A percentile compares a stretch with the other conserved stretches of the same genome.
Conservation (phyloP, 1,140 invertebrate genomes). For the Globodera rostochiensis region DNA sequence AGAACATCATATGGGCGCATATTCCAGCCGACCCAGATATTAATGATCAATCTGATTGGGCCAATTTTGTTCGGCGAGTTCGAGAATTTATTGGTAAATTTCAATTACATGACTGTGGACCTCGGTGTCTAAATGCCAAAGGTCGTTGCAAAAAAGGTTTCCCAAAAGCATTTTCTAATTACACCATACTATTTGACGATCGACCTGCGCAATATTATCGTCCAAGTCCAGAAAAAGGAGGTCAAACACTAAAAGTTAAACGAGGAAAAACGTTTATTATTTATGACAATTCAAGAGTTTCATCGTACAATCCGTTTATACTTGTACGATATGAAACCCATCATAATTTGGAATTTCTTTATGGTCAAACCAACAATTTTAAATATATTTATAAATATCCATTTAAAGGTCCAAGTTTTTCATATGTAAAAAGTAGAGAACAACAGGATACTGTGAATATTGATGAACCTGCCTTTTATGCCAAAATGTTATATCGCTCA, state of each 20-base stretch:
- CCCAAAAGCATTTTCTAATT: too few species aligned
- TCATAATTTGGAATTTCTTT: conserved; percentile 5
- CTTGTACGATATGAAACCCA: background rate
- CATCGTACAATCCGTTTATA: conserved; percentile 3
- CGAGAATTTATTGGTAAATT: too few species aligned
- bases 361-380: conserved; percentile 7
- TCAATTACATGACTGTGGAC: too few species aligned
- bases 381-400: conserved; percentile 11
- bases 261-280: background rate
- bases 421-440: conserved; percentile 11
- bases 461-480: conserved; percentile 11
- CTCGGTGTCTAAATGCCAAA: too few species aligned
- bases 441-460: too few species aligned
- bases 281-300: background rate
- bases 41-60: too few species aligned
- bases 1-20: too few species aligned
- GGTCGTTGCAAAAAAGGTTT: too few species aligned
- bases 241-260: background rate
- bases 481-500: background rate
- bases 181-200: too few species aligned
- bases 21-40: too few species aligned
- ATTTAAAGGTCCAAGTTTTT: conserved; percentile 11
- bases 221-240: conserved; percentile 2
- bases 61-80: too few species aligned
- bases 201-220: background rate